Conservation (phyloP, 23 tunicate genomes). For the Ciona savignyi region DNA sequence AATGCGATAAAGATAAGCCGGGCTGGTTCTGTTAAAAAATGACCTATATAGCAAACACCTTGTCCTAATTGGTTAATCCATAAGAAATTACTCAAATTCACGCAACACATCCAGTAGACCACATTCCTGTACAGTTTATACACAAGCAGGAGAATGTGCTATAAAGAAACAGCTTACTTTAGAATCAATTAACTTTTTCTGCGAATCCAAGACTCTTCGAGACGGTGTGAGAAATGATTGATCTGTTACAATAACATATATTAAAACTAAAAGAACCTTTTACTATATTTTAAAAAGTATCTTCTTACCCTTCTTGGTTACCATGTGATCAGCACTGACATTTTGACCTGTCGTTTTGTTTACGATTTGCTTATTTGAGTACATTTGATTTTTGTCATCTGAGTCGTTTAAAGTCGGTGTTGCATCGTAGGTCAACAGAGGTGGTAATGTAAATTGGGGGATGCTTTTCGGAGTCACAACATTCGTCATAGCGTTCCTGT, state of each 20-base stretch:
- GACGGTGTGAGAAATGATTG: not conserved
- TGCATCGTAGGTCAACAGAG: constrained; percentile 21
- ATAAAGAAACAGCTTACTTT: too few species aligned
- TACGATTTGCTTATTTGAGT: not conserved
- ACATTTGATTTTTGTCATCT: not conserved
- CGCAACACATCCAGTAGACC: too few species aligned
- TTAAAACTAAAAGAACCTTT: too few species aligned
- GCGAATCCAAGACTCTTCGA: not conserved
- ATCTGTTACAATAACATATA: not conserved
- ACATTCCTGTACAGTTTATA: too few species aligned
- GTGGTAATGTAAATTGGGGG: constrained; percentile 72
- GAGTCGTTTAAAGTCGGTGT: not conserved
- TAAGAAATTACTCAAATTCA: too few species aligned
- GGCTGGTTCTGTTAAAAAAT: constrained; percentile 23
- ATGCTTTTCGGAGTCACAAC: constrained; percentile 83
- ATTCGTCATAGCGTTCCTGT: constrained; percentile 67
- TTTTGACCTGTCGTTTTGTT: not conserved
- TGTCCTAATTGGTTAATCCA: too few species aligned
- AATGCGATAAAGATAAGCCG: constrained; percentile 52
- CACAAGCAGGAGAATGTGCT: too few species aligned
- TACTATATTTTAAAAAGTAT: too few species aligned
- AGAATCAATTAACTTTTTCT: not conserved
- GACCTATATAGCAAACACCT: too few species aligned
- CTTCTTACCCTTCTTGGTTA: too few species aligned
- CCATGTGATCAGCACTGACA: too few species aligned